These are phyloP conservation scores for Lepetodrilus schrolli DNA, from an alignment of 2,888 invertebrate species.

Conservation along the genomic window DNA sequence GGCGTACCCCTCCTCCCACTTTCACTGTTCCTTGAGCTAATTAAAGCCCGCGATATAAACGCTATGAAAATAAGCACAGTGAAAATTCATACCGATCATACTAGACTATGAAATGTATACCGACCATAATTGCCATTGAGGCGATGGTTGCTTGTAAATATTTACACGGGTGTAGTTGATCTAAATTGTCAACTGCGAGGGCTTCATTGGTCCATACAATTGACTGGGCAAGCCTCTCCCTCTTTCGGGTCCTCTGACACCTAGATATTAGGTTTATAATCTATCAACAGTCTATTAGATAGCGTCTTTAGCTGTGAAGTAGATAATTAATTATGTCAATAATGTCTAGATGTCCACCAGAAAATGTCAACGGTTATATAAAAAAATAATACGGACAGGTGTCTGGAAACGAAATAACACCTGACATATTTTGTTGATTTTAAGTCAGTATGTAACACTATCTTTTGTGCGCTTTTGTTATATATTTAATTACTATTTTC, in stretches of 20 bases:
- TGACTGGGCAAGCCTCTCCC: neutral
- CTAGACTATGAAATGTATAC: too few relatives aligned
- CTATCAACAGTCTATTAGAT: conserved; percentile 20
- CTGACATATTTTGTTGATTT: neutral
- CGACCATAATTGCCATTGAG: too few relatives aligned
- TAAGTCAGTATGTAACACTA: too few relatives aligned
- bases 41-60: too few relatives aligned
- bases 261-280: conserved; percentile 16
- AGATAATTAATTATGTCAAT: conserved; percentile 20
- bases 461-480: too few relatives aligned
- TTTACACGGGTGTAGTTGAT: neutral
- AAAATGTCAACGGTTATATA: neutral
- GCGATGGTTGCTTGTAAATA: too few relatives aligned
- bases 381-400: neutral
- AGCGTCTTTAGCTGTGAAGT: neutral
- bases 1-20: too few relatives aligned
- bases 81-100: too few relatives aligned
- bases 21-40: too few relatives aligned
- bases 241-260: neutral
- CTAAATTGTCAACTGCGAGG: conserved; percentile 3
- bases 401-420: neutral
- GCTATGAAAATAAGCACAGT: too few relatives aligned
- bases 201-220: neutral
- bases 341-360: neutral
- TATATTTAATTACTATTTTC: too few relatives aligned